Base-by-base conservation (phyloP, 2,113 vertebrate species). In the Pedetes capensis region DNA sequence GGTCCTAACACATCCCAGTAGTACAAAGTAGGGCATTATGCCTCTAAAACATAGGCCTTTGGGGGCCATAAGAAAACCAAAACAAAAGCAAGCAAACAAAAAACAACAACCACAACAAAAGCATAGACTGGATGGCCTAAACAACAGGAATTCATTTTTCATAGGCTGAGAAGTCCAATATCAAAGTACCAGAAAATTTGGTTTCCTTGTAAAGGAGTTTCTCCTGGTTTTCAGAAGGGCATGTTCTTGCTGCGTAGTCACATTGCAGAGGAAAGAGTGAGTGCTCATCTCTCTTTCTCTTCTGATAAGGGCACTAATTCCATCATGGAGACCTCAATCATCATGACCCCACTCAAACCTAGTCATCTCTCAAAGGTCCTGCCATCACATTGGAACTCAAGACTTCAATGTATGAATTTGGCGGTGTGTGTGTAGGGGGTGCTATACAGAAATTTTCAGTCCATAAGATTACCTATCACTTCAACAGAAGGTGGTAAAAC, bases 401-500 rank as follows among this genome's bases (percentile, higher is more conserved):
- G 10, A 17, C 17, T 39, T 85, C 53, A 18, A 39, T 39, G 49
- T 37, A 42, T 16, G 20, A 22, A 59, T 44, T 13, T 42, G 8
- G n/a, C n/a, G n/a, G n/a, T n/a, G n/a, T n/a, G n/a, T n/a, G 16
- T 42, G 11, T 8, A 42, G 47, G 32, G 22, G 14, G n/a, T n/a
- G n/a, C n/a, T n/a, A n/a, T n/a, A 69, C 17, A 63, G 20, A 49
- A 69, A 64, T 1, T 39, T 72, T 44, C 6, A 49, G 37, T 82
- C 34, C 87, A 17, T 37, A 63, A 27, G 29, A 69, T 37, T 68
- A 76, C 76, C 87, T 76, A 53, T 83, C 61, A 72, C 76, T 87
- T 89, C 87, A 93, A 72, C n/a, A 94, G 76, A 89, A 95, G 85
- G 66, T 92, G 76, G 11, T 81, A 57, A 95, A 93, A 49, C 37